These are phyloP conservation scores for Oreochromis mossambicus DNA, from an alignment of 2,797 vertebrate genomes.

Conservation along the genomic window DNA sequence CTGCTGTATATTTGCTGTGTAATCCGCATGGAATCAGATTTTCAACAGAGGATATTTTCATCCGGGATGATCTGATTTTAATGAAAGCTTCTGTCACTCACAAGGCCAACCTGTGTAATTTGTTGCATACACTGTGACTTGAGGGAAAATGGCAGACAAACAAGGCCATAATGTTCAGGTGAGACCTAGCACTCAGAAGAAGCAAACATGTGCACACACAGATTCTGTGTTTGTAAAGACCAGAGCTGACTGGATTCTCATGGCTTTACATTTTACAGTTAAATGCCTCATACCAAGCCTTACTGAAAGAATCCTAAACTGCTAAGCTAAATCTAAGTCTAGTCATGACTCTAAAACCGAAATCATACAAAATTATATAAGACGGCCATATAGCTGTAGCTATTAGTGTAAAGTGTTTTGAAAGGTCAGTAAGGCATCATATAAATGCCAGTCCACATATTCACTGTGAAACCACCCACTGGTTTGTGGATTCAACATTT, in stretches of 20 bases:
- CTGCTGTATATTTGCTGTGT: conserved; percentile 62
- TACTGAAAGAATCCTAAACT: not conserved
- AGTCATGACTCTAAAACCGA: not conserved
- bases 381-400: not conserved
- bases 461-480: not conserved
- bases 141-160: conserved; percentile 59
- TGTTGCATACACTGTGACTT: conserved; percentile 58
- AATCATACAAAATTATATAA: not conserved
- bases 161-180: conserved; percentile 60
- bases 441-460: not conserved
- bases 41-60: conserved; percentile 73
- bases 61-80: conserved; percentile 71
- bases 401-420: not conserved
- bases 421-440: not conserved
- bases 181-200: conserved; percentile 39
- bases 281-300: not conserved
- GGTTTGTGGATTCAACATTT: not conserved
- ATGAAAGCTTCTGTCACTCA: conserved; percentile 78
- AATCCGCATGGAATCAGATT: conserved; percentile 71
- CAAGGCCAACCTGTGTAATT: conserved; percentile 61
- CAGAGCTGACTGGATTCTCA: not conserved
- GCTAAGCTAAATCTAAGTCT: not conserved
- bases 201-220: not conserved
- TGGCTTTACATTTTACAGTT: not conserved
- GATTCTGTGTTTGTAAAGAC: not conserved